Evolutionary conservation across 1,140 invertebrate genomes (phyloP), one percentile per base, ranked within the genome.

Genomic region (Monochamus saltuarius): DNA sequence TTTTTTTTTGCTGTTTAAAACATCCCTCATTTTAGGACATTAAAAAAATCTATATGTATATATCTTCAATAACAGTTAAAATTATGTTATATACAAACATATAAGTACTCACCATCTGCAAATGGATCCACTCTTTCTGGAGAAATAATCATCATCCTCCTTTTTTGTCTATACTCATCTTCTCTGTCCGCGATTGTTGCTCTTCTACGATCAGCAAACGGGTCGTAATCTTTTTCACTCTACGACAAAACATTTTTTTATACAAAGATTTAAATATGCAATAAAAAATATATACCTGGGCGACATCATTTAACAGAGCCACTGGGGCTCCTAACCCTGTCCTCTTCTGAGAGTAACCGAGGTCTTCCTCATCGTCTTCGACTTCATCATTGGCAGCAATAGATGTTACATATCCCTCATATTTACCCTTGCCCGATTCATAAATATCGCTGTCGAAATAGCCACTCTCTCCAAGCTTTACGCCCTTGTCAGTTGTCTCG

Each of bases 51-150:
- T n/a, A 29, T 52, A 10, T 38, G 14, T 13, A 52, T n/a, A 52
- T 39, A 38, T 10, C 19, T 16, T 17, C 40, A 45, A 11, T 45
- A 34, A 13, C 13, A 45, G 10, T 29, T 51, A 64, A 58, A 43
- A 40, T 42, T 52, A 16, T 29, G 6, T 29, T 0, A 34, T 34
- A 29, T 29, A 6, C 6, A 29, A 6, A 29, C 22, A 29, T 3
- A 29, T 19, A 19, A n/a, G n/a, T 72, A 87, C 87, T 78, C 84
- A 97, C 95, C 95, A 83, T 97, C 94, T 70, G 94, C 94, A 84
- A 99, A 99, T 16, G 95, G 94, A 87, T 99, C 97, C 59, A 89
- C 88, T 70, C 94, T 84, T 73, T 97, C 95, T 6, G 97, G 97
- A 1, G 97, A 99, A 64, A 98, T 96, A 49, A 97, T 94, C 82